These are phyloP conservation scores for Rousettus leschenaultii DNA, from an alignment of 2,113 vertebrate species.

Conservation along the genomic window DNA sequence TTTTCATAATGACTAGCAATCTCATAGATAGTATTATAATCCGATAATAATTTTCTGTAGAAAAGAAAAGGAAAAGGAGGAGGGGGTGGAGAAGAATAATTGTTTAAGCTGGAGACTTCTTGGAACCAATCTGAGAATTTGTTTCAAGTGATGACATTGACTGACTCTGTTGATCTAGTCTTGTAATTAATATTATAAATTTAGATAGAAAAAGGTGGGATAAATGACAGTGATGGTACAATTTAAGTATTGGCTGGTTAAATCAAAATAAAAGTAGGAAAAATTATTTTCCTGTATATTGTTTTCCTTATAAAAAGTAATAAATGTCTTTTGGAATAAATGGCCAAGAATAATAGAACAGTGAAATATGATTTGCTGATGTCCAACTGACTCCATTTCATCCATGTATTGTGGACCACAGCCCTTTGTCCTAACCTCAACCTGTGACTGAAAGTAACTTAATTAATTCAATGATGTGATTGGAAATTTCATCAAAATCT, in stretches of 20 bases:
- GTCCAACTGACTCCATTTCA: not conserved
- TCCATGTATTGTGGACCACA: not conserved
- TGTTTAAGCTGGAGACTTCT: not conserved
- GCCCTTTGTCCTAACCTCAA: not conserved
- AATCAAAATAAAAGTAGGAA: not conserved
- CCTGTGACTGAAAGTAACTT: not conserved
- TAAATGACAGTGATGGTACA: not conserved
- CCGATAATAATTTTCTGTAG: not conserved
- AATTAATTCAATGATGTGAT: not conserved
- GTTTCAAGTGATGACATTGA: not conserved
- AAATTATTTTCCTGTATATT: not conserved
- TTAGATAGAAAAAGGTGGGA: rapidly evolving
- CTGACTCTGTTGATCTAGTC: rapidly evolving
- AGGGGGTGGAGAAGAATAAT: not conserved
- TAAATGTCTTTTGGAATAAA: not conserved
- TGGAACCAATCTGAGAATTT: not conserved
- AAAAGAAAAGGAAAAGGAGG: not conserved
- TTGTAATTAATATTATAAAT: not conserved
- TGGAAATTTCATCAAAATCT: not conserved
- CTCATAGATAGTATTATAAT: not conserved
- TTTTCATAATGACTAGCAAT: not conserved
- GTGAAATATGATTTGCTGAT: not conserved
- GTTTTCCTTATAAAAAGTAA: not conserved
- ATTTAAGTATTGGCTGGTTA: not conserved
- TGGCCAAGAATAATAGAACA: not conserved